Base-by-base conservation (phyloP, 2,888 invertebrate species). In the Stenodema calcarata region DNA sequence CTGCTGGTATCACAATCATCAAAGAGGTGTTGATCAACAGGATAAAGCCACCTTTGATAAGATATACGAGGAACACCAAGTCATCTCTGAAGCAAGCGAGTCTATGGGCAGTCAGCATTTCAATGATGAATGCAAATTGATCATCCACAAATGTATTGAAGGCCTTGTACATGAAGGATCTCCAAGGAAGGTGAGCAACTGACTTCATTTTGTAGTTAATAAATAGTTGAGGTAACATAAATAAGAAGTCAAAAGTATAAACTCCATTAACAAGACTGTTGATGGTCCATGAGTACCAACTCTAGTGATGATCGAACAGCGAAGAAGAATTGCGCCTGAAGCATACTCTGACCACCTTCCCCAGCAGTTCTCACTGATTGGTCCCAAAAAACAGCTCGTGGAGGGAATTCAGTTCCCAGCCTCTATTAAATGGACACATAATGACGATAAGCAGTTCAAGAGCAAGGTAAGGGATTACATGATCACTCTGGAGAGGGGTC, bases 121-220 rank as follows among this genome's bases (percentile, higher is more conserved):
- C 97, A 89, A 99, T 98, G 88, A 99, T 96, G 92, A 99, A 99
- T 1, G 99, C 99, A 92, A 99, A 99, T 76, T 99, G 93, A 90
- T 99, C 99, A 91, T 99, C 99, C 85, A 99, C 99, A 91, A 99
- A 99, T 0, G 99, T 99, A 91, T 99, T 99, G 91, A 99, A 98
- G 7, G 98, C 98, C 93, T 98, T 97, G 92, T 99, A 99, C 95
- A 98, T 98, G 91, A 99, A 99, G 3, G 98, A 96, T 88, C 96
- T 94, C 99, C 99, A 99, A 11, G 99, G 99, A 89, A 99, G 92
- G 90, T 99, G 99, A 4, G 99, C 99, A 11, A 99, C 99, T 0
- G 98, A 99, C 90, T 99, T 98, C 83, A 99, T 92, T 91, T 97
- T 96, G 91, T 99, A 99, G 92, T 99, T 99, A 69, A 99, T 96